A percentile compares a stretch with the other conserved stretches of the same genome.
These are phyloP conservation scores for Cenopis cana DNA, from an alignment of 2,888 invertebrate species.

Conservation along the genomic window DNA sequence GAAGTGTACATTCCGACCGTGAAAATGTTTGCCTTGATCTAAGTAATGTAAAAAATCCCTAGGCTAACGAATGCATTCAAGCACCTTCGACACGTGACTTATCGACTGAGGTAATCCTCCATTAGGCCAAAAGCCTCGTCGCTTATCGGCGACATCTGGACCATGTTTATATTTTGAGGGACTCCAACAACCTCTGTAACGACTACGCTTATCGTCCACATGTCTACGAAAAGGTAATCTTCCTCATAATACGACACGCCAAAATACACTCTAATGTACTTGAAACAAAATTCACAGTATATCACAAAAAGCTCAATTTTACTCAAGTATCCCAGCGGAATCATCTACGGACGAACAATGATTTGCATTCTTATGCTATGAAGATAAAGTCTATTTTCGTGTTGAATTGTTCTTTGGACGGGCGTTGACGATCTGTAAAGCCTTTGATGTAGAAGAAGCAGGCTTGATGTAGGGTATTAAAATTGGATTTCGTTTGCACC, in stretches of 20 bases:
- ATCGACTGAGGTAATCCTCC: conserved; percentile 77
- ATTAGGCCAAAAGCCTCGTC: conserved; percentile 79
- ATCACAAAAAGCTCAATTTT: conserved; percentile 51
- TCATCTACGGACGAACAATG: conserved; percentile 50
- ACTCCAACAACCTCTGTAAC: conserved; percentile 81
- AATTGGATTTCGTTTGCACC: conserved; percentile 54
- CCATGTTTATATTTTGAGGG: conserved; percentile 83
- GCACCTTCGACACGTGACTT: conserved; percentile 59
- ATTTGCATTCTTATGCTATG: conserved; percentile 60
- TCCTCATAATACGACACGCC: conserved; percentile 48
- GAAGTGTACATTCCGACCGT: too few species aligned
- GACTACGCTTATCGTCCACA: conserved; percentile 78
- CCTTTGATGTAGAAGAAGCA: conserved; percentile 52
- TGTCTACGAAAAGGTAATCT: conserved; percentile 73
- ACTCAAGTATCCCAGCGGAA: conserved; percentile 57
- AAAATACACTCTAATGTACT: conserved; percentile 61
- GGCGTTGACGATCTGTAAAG: conserved; percentile 45
- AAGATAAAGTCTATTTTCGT: conserved; percentile 52
- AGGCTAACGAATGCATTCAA: conserved; percentile 62
- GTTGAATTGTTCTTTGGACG: conserved; percentile 52
- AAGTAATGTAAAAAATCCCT: conserved; percentile 65
- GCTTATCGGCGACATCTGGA: conserved; percentile 83
- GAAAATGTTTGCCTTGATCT: conserved; percentile 46
- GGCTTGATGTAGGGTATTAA: conserved; percentile 53
- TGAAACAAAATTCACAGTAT: conserved; percentile 59